phyloP scores from a whole-genome alignment of 2,113 vertebrate species.

The Anguilla rostrata region DNA sequence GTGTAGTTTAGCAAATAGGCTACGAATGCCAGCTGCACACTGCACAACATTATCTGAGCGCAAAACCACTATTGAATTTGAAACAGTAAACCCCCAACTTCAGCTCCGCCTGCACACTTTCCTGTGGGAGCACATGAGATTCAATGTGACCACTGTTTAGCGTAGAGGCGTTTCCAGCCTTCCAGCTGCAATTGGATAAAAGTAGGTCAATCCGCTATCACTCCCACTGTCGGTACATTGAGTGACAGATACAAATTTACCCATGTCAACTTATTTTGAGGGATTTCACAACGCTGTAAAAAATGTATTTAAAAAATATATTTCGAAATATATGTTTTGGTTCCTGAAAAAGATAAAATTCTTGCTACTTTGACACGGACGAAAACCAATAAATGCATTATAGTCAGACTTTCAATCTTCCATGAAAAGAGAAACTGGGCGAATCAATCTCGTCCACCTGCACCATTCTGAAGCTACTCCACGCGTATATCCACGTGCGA shows the following conservation, averaged over 20 bases:
- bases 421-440: not conserved
- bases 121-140: constrained; percentile 52
- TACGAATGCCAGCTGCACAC: no score
- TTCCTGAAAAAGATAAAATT: not conserved
- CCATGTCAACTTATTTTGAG: not conserved
- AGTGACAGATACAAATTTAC: constrained; percentile 16
- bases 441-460: not conserved
- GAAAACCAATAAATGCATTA: not conserved
- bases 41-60: not conserved
- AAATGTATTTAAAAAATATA: not conserved
- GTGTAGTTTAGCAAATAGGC: no score
- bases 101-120: constrained; percentile 17
- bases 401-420: not conserved
- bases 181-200: constrained; percentile 59
- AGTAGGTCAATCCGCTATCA: constrained; percentile 62
- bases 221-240: constrained; percentile 22
- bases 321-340: not conserved
- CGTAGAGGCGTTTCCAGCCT: not conserved
- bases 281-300: not conserved
- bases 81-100: not conserved
- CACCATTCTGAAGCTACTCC: not conserved
- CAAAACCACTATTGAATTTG: not conserved
- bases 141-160: constrained; percentile 53
- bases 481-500: constrained; percentile 11
- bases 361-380: no score